Percentiles rank a stretch among this genome's conserved stretches.
Evolutionary conservation across 2,797 vertebrate genomes (phyloP).

Genomic region (Ciconia nigra): DNA sequence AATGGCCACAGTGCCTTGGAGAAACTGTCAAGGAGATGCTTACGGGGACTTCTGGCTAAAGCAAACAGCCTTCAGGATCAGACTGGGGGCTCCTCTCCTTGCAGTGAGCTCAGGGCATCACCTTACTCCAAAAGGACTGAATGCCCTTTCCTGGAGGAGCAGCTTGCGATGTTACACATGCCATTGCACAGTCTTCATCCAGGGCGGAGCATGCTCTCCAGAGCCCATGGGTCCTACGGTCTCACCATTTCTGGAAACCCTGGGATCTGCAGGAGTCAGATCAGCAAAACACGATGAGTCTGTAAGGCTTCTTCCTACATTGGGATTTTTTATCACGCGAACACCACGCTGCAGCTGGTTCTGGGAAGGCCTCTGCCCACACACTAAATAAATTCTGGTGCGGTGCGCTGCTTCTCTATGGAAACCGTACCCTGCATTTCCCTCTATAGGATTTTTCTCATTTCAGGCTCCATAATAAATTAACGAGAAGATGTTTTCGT

Average conservation of each 20-base stretch:
- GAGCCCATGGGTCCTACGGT: not conserved
- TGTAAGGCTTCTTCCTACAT: not conserved
- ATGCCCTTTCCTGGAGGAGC: not conserved
- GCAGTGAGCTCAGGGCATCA: not conserved
- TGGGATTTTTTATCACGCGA: not conserved
- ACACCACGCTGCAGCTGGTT: constrained; percentile 37
- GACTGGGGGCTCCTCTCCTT: not conserved
- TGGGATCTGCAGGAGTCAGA: not conserved
- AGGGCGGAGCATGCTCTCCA: not conserved
- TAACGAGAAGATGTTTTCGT: constrained; percentile 68
- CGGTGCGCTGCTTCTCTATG: constrained; percentile 59
- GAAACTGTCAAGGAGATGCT: not conserved
- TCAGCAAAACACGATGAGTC: not conserved
- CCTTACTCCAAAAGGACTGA: not conserved
- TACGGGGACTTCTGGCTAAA: not conserved
- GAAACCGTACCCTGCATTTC: constrained; percentile 44
- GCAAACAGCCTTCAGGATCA: not conserved
- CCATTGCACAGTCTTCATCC: rapidly evolving
- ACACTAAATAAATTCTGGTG: constrained; percentile 61
- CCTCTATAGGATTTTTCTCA: constrained; percentile 57
- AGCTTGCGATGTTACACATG: not conserved
- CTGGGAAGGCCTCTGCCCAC: constrained; percentile 60
- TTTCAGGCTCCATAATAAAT: constrained; percentile 72
- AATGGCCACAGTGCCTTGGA: not conserved
- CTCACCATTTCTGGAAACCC: not conserved